These are phyloP conservation scores for Lasioglossum morio DNA, from an alignment of 2,888 invertebrate genomes.

Conservation along the genomic window DNA sequence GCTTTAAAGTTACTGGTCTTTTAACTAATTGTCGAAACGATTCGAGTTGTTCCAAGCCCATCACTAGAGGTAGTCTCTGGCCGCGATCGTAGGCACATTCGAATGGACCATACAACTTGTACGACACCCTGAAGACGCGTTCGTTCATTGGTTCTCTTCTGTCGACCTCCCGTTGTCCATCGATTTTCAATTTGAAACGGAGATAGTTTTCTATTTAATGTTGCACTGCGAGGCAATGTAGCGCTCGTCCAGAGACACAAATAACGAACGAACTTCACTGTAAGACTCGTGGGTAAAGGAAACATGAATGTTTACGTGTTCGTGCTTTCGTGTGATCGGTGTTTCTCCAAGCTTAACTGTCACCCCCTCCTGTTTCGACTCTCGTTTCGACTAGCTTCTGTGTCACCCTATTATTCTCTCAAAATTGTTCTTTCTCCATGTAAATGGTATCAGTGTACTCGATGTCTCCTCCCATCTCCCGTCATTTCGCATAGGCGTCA, in stretches of 20 bases:
- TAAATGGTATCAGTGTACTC: constrained; percentile 43
- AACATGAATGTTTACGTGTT: constrained; percentile 46
- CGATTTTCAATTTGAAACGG: neutral
- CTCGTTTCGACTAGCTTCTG: constrained; percentile 45
- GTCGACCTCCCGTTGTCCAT: constrained; percentile 3
- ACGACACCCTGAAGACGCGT: constrained; percentile 21
- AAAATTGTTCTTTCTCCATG: constrained; percentile 33
- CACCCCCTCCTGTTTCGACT: constrained; percentile 18
- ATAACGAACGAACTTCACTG: constrained; percentile 18
- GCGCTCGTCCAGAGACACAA: neutral
- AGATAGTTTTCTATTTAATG: neutral
- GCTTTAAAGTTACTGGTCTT: neutral
- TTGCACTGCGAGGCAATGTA: neutral
- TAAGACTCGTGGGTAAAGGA: constrained; percentile 40
- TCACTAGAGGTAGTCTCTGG: constrained; percentile 65
- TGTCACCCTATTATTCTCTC: constrained; percentile 24
- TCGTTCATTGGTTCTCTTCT: constrained; percentile 21
- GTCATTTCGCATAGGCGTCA: constrained; percentile 45
- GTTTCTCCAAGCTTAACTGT: constrained; percentile 55
- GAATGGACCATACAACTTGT: constrained; percentile 30
- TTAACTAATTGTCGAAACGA: constrained; percentile 21
- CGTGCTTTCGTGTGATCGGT: constrained; percentile 49
- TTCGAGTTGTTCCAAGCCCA: constrained; percentile 39
- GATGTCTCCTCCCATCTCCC: constrained; percentile 38
- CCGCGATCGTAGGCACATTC: constrained; percentile 78